These are phyloP conservation scores for Amphipoea lucens DNA, from an alignment of 2,888 invertebrate genomes.

Conservation along the genomic window DNA sequence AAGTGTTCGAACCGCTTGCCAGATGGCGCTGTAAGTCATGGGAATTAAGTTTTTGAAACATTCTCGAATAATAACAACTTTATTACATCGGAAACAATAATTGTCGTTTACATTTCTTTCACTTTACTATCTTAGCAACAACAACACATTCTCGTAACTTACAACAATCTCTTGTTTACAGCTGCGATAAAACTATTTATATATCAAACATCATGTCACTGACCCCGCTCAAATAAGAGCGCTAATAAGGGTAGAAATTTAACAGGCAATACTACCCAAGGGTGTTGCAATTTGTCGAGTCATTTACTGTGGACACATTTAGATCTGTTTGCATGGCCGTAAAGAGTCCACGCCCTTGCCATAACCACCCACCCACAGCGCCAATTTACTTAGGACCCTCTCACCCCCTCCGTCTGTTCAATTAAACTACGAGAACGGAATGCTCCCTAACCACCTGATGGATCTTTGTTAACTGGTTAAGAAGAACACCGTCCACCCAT, in stretches of 20 bases:
- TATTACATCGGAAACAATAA: neutral
- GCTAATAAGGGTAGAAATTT: constrained; percentile 80
- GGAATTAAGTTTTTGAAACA: neutral
- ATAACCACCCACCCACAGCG: constrained; percentile 73
- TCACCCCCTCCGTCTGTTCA: constrained; percentile 55
- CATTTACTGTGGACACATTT: constrained; percentile 84
- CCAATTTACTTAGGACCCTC: constrained; percentile 74
- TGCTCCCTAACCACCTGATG: constrained; percentile 47
- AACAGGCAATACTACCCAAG: constrained; percentile 80
- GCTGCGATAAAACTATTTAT: constrained; percentile 66
- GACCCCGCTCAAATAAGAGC: constrained; percentile 72
- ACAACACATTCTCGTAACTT: constrained; percentile 21
- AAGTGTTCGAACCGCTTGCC: constrained; percentile 7
- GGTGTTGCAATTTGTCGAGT: constrained; percentile 85
- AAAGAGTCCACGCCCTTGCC: constrained; percentile 85
- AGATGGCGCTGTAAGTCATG: constrained; percentile 71
- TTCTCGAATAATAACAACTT: neutral
- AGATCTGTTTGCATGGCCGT: constrained; percentile 86
- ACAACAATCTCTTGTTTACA: constrained; percentile 50
- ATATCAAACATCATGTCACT: constrained; percentile 67
- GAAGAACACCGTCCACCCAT: constrained; percentile 76
- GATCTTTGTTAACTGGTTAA: constrained; percentile 74
- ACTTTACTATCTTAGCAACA: constrained; percentile 26
- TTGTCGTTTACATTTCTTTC: constrained; percentile 34
- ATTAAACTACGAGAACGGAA: constrained; percentile 49